Conservation (phyloP, 64 coral and sea anemone species). For the Pocillopora damicornis region DNA sequence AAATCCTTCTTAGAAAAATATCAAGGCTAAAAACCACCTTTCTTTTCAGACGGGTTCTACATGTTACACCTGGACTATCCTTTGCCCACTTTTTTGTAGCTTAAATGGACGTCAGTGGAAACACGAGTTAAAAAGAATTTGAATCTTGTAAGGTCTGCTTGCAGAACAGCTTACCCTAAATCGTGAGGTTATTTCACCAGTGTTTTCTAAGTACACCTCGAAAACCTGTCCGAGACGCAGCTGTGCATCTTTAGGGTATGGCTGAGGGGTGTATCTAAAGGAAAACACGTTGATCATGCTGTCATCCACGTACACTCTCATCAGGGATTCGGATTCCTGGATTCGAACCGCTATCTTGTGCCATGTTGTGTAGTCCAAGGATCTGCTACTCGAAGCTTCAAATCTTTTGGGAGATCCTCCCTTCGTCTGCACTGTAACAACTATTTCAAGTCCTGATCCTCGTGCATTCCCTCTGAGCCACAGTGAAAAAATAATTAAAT, state of each 20-base stretch:
- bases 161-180: constrained; percentile 39
- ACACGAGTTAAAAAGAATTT: too few species aligned
- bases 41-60: too few species aligned
- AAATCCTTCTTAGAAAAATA: too few species aligned
- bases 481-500: neutral
- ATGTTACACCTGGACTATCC: too few species aligned
- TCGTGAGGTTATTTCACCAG: constrained; percentile 13
- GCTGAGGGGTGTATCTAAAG: constrained; percentile 5
- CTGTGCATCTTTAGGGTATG: constrained; percentile 4
- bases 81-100: too few species aligned
- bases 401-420: neutral
- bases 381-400: neutral
- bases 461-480: neutral
- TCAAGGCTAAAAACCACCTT: too few species aligned
- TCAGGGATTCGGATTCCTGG: constrained; percentile 36
- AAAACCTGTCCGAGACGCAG: constrained; percentile 64
- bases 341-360: constrained; percentile 61
- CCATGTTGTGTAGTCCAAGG: constrained; percentile 32
- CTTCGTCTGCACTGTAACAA: constrained; percentile 9
- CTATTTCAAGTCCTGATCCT: neutral
- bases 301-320: constrained; percentile 54
- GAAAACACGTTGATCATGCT: neutral
- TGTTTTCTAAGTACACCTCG: constrained; percentile 2
- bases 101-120: too few species aligned
- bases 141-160: neutral